Base-by-base conservation (phyloP, 2,113 vertebrate genomes). In the Hippocampus zosterae region DNA sequence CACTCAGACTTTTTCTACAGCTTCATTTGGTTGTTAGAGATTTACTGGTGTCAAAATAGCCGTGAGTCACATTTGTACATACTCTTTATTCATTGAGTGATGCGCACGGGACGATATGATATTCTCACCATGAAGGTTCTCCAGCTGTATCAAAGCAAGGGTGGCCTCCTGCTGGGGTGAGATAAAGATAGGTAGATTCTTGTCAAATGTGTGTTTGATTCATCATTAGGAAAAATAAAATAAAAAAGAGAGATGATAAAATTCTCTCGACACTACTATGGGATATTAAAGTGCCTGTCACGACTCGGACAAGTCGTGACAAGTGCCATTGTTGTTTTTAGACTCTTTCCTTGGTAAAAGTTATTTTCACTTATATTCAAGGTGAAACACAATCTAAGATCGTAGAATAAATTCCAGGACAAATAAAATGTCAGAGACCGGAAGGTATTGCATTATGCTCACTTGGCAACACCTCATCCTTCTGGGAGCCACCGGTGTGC, bases 21-120 rank as follows among this genome's bases (percentile, higher is more conserved):
- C 27, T 60, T 33, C 57, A 61, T 78, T 71, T 67, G 55, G 53
- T 79, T 44, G 19, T 76, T 60, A 66, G 68, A 56, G 33, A 70
- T 65, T 60, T 69, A 68, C 83, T 73, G 69, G 84, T 66, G 68
- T 77, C 50, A 71, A 81, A 81, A 82, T 74, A 84, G 69, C 68
- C 27, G 72, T 55, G 68, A 66, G 73, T 19, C 50, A 74, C 73
- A 73, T 77, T 69, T 72, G 64, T 69, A 65, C 63, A 67, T 71
- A 78, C 41, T 75, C 70, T 74, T 56, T 78, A 6, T 59, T 29
- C 23, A 59, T 9, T 59, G 27, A 27, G n/a, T 23, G 65, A 57
- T 77, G 76, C 76, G 76, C 67, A 70, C 41, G 73, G 68, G 65
- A 23, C 53, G 56, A 61, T 77, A n/a, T 68, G 73, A 80, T 79